A percentile compares a stretch with the other conserved stretches of the same genome.
Conservation (phyloP, 2,797 vertebrate species). For the Acanthurus tractus region DNA sequence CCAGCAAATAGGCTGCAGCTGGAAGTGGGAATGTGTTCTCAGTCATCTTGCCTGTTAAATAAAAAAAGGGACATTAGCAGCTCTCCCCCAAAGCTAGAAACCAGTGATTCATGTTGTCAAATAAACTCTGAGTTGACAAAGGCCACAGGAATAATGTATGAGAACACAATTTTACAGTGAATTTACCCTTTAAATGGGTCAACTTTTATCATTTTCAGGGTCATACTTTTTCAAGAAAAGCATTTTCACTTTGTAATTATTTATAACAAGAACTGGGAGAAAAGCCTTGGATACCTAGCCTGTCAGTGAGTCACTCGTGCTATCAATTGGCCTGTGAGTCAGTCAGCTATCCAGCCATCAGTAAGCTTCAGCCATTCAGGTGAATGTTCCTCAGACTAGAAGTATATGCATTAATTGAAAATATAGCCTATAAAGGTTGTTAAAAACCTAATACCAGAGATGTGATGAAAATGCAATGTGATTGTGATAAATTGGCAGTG, state of each 20-base stretch:
- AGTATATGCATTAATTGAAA: neutral
- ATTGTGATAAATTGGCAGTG: neutral
- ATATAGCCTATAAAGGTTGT: neutral
- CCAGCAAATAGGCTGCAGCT: slow-evolving; percentile 35
- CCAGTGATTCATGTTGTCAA: slow-evolving; percentile 42
- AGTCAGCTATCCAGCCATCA: neutral
- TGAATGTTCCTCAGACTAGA: slow-evolving; percentile 2
- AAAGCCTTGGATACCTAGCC: neutral
- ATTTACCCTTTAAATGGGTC: slow-evolving; percentile 33
- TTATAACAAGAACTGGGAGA: slow-evolving; percentile 2
- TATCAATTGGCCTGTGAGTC: slow-evolving; percentile 20
- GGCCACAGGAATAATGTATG: slow-evolving; percentile 21
- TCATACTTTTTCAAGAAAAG: slow-evolving; percentile 15
- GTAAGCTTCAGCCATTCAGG: slow-evolving; percentile 6
- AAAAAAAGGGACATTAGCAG: slow-evolving; percentile 21
- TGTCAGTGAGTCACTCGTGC: slow-evolving; percentile 3
- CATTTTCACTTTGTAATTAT: slow-evolving; percentile 11
- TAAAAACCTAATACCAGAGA: neutral
- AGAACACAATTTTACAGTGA: slow-evolving; percentile 23
- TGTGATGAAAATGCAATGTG: neutral
- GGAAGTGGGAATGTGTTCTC: slow-evolving; percentile 30
- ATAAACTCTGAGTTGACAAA: slow-evolving; percentile 28
- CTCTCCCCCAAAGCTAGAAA: slow-evolving; percentile 41
- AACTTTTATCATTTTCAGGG: slow-evolving; percentile 25
- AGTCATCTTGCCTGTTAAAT: slow-evolving; percentile 46